A percentile compares a stretch with the other conserved stretches of the same genome.
Conservation (phyloP, 2,797 vertebrate genomes). For the Acanthurus tractus region DNA sequence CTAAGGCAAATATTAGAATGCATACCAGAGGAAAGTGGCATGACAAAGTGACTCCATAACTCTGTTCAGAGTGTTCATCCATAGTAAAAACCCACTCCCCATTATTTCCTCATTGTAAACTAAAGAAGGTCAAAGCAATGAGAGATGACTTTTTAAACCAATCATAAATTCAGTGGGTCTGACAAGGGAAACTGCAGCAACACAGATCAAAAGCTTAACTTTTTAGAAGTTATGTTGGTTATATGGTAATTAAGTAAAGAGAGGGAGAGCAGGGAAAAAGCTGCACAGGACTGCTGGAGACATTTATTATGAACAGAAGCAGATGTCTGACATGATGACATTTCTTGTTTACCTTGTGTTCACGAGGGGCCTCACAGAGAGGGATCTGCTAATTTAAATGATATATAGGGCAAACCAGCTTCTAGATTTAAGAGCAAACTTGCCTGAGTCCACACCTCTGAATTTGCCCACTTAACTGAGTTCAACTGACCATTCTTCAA, state of each 20-base stretch:
- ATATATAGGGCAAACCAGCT: conserved; percentile 3
- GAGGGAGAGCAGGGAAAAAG: not conserved
- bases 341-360: conserved; percentile 45
- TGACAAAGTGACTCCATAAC: conserved; percentile 19
- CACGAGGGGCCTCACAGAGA: conserved; percentile 11
- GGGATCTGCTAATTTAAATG: conserved; percentile 21
- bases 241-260: conserved; percentile 19
- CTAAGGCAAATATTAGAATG: conserved; percentile 40
- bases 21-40: conserved; percentile 44
- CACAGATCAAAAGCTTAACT: conserved; percentile 7
- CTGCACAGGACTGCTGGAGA: conserved; percentile 19
- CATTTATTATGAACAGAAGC: conserved; percentile 45
- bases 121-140: not conserved
- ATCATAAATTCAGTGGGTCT: not conserved
- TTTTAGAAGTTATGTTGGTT: conserved; percentile 19
- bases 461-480: too few species aligned
- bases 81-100: not conserved
- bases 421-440: conserved; percentile 16
- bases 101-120: not conserved
- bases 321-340: conserved; percentile 47
- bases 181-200: conserved; percentile 24
- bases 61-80: not conserved
- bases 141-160: conserved; percentile 10
- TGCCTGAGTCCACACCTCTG: too few species aligned
- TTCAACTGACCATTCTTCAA: too few species aligned